Conservation (phyloP, 2,113 vertebrate species). For the Cepphus grylle region DNA sequence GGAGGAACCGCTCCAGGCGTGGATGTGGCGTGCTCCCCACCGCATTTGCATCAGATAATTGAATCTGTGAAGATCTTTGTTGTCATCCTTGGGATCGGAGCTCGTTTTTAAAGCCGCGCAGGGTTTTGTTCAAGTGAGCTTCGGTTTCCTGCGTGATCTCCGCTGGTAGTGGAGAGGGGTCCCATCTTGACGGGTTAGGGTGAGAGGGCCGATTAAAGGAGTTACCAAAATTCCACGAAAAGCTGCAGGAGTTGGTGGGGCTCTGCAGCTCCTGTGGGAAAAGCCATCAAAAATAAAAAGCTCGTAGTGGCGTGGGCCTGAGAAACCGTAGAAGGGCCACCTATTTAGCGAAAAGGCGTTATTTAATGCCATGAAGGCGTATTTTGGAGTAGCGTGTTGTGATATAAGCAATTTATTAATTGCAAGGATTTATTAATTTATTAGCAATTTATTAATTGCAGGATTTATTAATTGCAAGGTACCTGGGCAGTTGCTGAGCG, state of each 20-base stretch:
- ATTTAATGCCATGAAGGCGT: neutral
- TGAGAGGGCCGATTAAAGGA: neutral
- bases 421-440: neutral
- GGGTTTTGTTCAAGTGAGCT: neutral
- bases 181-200: neutral
- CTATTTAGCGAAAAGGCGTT: neutral
- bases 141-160: neutral
- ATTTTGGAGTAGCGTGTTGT: neutral
- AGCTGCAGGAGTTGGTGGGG: neutral
- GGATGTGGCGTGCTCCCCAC: rapidly evolving
- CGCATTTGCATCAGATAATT: neutral
- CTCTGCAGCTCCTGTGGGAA: neutral
- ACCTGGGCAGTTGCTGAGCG: neutral
- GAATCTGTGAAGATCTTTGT: neutral
- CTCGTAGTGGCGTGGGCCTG: rapidly evolving
- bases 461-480: neutral
- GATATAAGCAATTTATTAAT: neutral
- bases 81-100: neutral
- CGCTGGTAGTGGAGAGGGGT: neutral
- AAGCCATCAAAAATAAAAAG: neutral
- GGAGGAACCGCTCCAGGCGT: neutral
- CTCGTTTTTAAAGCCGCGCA: neutral
- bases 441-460: too few species aligned
- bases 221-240: neutral
- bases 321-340: neutral